These are phyloP conservation scores for Nycticorax nycticorax DNA, from an alignment of 2,113 vertebrate species.

Conservation along the genomic window DNA sequence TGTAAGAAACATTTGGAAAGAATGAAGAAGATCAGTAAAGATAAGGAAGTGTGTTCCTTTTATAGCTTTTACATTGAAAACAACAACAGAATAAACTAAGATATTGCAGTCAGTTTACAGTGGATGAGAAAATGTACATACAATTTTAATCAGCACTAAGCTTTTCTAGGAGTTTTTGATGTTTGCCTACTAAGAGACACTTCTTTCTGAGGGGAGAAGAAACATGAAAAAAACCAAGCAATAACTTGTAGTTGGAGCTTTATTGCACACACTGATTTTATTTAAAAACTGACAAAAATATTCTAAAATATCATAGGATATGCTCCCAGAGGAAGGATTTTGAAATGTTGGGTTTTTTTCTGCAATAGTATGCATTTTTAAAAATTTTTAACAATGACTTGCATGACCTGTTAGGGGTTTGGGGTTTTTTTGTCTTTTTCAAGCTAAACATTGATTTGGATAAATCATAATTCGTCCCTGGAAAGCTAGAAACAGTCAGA, in stretches of 20 bases:
- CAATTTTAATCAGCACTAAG: background rate
- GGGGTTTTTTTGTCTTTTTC: background rate
- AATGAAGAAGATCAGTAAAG: background rate
- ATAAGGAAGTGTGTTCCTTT: background rate
- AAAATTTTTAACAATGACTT: background rate
- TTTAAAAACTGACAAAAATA: background rate
- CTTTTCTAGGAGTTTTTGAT: background rate
- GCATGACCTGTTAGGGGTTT: background rate
- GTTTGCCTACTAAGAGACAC: background rate
- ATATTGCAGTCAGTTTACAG: background rate
- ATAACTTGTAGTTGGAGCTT: background rate
- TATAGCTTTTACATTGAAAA: background rate
- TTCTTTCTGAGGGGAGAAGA: background rate
- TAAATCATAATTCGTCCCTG: background rate
- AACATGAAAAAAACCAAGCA: background rate
- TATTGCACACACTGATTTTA: background rate
- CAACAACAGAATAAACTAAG: background rate
- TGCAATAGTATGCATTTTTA: background rate
- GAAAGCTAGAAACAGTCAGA: background rate
- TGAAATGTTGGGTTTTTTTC: background rate
- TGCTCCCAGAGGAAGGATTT: background rate
- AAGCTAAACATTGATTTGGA: background rate
- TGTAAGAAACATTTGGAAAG: background rate
- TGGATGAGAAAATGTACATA: background rate
- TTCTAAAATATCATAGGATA: background rate